Conservation (phyloP, 35 echinoderm and acorn worm genomes). For the Apostichopus japonicus region DNA sequence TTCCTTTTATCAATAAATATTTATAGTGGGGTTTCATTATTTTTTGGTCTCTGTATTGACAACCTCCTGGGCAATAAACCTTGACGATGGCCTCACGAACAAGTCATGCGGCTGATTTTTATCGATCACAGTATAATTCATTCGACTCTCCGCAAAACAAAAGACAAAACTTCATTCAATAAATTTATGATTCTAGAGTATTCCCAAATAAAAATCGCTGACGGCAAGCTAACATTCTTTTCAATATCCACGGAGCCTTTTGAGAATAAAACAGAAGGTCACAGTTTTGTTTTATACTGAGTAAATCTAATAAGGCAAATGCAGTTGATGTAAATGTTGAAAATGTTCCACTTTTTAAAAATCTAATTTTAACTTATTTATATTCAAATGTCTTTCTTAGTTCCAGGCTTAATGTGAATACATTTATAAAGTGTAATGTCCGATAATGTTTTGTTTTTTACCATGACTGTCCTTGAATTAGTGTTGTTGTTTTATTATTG, state of each 20-base stretch:
- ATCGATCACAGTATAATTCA: neutral
- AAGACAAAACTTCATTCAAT: neutral
- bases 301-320: no score
- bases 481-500: no score
- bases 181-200: neutral
- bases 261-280: neutral
- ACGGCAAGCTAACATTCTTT: neutral
- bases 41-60: neutral
- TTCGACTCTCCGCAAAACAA: neutral
- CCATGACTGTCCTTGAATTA: no score
- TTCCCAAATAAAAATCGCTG: neutral
- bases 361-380: no score
- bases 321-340: no score
- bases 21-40: neutral
- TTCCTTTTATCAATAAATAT: neutral
- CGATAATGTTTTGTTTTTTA: no score
- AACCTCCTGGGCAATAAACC: neutral
- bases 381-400: no score
- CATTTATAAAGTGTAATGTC: no score
- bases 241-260: neutral
- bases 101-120: neutral
- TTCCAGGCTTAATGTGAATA: no score
- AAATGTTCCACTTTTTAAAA: no score
- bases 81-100: neutral
- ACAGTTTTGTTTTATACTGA: no score